Evolutionary conservation across 2,888 invertebrate genomes (phyloP).

Genomic region (Tridacna gigas): DNA sequence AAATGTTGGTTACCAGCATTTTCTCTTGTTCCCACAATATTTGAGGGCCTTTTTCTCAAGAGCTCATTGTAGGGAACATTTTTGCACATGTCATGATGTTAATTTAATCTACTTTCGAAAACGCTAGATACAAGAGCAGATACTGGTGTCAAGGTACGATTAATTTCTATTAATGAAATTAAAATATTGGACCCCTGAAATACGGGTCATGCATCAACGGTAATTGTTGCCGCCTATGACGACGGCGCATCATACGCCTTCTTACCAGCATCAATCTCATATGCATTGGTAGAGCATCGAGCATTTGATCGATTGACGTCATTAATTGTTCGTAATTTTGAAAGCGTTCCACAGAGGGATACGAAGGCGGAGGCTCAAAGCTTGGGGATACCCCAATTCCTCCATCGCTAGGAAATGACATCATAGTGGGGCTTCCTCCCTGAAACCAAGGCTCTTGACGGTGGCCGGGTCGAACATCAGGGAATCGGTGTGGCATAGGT

Average conservation of each 20-base stretch:
- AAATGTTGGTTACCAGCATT: no score
- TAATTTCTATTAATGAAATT: no score
- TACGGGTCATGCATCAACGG: neutral
- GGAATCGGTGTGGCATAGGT: neutral
- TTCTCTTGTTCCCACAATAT: no score
- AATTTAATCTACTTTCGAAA: no score
- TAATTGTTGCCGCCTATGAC: neutral
- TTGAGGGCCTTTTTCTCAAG: no score
- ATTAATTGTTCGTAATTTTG: neutral
- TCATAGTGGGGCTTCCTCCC: neutral
- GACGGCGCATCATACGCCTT: constrained; percentile 6
- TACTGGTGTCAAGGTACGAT: no score
- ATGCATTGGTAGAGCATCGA: neutral
- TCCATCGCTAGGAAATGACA: neutral
- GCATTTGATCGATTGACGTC: neutral
- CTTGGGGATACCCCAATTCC: neutral
- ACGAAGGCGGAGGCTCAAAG: neutral
- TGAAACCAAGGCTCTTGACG: no score
- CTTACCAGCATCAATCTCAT: neutral
- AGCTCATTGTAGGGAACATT: no score
- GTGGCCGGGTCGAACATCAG: neutral
- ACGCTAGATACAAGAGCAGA: no score
- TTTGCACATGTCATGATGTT: no score
- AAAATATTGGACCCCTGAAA: no score
- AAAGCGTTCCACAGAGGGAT: neutral